Base-by-base conservation (phyloP, 2,888 invertebrate genomes). In the Mimumesa dahlbomi region DNA sequence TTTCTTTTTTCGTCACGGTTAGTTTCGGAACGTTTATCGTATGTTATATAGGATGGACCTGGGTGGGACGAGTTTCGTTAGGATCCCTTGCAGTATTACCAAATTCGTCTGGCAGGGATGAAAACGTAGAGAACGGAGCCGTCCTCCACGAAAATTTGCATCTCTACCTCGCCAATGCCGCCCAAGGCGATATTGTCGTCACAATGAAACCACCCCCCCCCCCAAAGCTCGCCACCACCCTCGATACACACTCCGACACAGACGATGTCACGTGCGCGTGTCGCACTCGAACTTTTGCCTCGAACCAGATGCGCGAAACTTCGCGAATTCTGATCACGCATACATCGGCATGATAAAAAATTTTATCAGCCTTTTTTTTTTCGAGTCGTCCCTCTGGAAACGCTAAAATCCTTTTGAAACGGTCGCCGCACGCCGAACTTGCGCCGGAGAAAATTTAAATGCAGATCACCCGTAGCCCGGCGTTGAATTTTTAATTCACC, bases 171-270 rank as follows among this genome's bases (percentile, higher is more conserved):
- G 85, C 82, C 85, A 82, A 84, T 81, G 85, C 78, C 73, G 85
- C 88, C 83, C 77, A 85, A 84, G 87, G 88, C 88, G 85, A 85
- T 85, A 87, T 88, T 84, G 85, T 87, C 84, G 82, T 85, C 84
- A 82, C 88, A 86, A 88, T 87, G 86, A 87, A 83, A 81, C 81
- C 81, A 71, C 72, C 79, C 78, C 67, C 54, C 72, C 79, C 78
- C 67, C 54, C 53, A 62, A 76, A 72, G 72, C 75, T 72, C 71
- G 63, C 76, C 61, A 59, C 50, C 76, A 64, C 50, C 72, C 68
- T 67, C 72, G 75, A 75, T 67, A 68, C 69, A 77, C 62, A 49
- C 81, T 66, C 56, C 57, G 62, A 68, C 79, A 79, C 53, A 68
- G 63, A 57, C 67, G 64, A 68, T 66, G 74, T 68, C 64, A 73